These are phyloP conservation scores for Neotoma lepida DNA, from an alignment of 2,113 vertebrate genomes.

Conservation along the genomic window DNA sequence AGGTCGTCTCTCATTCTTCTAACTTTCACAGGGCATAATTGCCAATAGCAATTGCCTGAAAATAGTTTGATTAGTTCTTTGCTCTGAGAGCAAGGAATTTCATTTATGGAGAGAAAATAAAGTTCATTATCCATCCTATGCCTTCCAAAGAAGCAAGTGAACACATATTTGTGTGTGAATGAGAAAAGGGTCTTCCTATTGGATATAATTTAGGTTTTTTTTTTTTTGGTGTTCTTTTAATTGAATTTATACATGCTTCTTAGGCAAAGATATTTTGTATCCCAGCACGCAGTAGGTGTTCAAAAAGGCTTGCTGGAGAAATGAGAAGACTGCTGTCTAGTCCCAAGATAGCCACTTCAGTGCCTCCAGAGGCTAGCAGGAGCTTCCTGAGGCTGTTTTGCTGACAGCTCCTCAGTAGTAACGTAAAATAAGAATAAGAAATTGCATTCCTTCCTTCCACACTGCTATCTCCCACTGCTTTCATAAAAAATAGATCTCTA, in stretches of 20 bases:
- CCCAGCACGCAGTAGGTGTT: not conserved
- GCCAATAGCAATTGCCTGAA: not conserved
- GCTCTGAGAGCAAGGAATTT: not conserved
- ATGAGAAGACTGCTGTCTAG: not conserved
- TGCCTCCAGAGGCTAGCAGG: not conserved
- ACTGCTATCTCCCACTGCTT: no score
- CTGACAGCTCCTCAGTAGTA: not conserved
- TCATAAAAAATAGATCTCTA: not conserved
- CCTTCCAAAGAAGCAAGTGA: not conserved
- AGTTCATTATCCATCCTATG: not conserved
- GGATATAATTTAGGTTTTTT: constrained; percentile 30
- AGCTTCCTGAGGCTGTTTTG: not conserved
- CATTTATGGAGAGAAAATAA: not conserved
- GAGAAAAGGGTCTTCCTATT: constrained; percentile 4
- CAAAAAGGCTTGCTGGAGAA: not conserved
- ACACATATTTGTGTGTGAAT: not conserved
- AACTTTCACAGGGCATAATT: not conserved
- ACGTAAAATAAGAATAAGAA: not conserved
- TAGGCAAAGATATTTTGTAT: not conserved
- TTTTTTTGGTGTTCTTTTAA: not conserved
- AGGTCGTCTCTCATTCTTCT: constrained; percentile 16
- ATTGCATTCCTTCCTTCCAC: no score
- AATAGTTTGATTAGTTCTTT: not conserved
- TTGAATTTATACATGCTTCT: not conserved
- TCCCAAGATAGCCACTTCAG: not conserved